These are phyloP conservation scores for Microcebus ravelobensis DNA, from an alignment of 2,113 vertebrate species.

Conservation along the genomic window DNA sequence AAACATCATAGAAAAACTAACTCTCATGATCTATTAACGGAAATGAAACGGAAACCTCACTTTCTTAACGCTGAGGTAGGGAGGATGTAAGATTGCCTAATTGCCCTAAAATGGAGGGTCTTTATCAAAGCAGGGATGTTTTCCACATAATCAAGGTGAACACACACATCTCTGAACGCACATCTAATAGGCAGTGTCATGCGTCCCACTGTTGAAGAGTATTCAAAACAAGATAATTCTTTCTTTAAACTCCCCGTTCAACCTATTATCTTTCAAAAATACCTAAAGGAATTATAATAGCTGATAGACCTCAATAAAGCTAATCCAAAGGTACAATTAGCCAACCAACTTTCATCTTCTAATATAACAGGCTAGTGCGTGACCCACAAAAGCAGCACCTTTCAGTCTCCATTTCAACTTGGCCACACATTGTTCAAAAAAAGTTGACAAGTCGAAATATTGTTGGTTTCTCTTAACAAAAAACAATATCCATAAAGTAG, in stretches of 20 bases:
- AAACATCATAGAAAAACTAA: neutral
- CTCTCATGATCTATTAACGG: neutral
- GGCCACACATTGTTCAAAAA: conserved; percentile 67
- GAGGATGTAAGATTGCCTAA: neutral
- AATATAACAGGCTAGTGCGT: conserved; percentile 57
- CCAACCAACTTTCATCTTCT: conserved; percentile 70
- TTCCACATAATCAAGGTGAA: neutral
- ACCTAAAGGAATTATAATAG: conserved; percentile 45
- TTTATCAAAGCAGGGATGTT: neutral
- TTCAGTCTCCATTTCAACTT: conserved; percentile 72
- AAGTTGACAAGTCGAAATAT: conserved; percentile 76
- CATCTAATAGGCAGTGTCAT: neutral
- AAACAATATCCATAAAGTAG: neutral
- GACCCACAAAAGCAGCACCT: conserved; percentile 65
- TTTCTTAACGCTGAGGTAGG: neutral
- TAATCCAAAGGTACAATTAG: conserved; percentile 48
- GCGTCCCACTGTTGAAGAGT: neutral
- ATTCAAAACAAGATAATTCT: neutral
- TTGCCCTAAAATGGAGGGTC: conserved; percentile 29
- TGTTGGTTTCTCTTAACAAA: conserved; percentile 4
- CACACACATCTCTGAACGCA: neutral
- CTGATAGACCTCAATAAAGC: conserved; percentile 65
- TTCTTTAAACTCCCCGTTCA: neutral
- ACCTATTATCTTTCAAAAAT: conserved; percentile 37
- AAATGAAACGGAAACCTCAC: neutral